Conservation (phyloP, 53 echinoderm and acorn worm species). For the Hippasteria phrygiana region DNA sequence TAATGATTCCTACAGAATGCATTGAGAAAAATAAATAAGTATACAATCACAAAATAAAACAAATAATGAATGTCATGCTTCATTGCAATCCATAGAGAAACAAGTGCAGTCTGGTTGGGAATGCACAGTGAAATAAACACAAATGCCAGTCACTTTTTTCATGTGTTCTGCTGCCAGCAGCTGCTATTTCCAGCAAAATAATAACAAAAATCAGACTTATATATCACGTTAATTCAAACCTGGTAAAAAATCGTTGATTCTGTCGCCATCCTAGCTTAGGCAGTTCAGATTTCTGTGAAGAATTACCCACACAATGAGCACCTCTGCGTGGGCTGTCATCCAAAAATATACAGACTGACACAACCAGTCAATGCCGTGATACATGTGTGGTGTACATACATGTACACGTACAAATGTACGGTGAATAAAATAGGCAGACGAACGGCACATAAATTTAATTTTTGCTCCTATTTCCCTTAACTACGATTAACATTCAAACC, state of each 20-base stretch:
- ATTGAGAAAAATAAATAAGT: no score
- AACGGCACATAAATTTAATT: neutral
- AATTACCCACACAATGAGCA: conserved; percentile 18
- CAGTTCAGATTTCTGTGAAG: conserved; percentile 4
- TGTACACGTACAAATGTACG: neutral
- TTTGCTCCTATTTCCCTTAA: neutral
- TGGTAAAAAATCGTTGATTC: conserved; percentile 46
- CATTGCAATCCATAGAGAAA: no score
- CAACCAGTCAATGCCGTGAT: no score
- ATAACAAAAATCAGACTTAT: neutral
- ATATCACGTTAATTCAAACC: conserved; percentile 41
- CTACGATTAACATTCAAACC: neutral
- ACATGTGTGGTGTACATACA: no score
- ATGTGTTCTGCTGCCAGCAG: no score
- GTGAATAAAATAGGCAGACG: neutral
- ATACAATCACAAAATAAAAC: no score
- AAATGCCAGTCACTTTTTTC: no score
- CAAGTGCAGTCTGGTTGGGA: no score
- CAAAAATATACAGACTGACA: neutral
- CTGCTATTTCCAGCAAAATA: neutral
- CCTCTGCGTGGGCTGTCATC: conserved; percentile 24
- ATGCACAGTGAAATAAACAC: no score
- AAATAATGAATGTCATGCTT: no score
- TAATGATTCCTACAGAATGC: no score
- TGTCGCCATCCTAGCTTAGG: conserved; percentile 39